Evolutionary conservation across 2,888 invertebrate genomes (phyloP).

Genomic region (Eilema griseolum): DNA sequence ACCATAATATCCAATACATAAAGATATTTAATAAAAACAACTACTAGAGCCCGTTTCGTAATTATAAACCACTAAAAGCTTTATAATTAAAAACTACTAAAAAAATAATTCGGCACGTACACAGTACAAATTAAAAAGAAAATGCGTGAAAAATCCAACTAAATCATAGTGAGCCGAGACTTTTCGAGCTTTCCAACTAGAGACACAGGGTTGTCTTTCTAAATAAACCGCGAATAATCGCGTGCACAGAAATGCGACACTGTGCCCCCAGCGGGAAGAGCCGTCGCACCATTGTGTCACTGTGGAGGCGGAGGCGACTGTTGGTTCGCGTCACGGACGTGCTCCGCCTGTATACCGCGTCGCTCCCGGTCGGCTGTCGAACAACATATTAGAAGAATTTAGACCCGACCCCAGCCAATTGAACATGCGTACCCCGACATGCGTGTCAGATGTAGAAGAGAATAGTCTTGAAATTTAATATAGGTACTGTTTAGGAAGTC

Average conservation of each 20-base stretch:
- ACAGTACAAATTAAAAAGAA: conserved; percentile 9
- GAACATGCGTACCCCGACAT: conserved; percentile 44
- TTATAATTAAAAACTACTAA: not conserved
- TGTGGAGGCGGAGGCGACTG: conserved; percentile 68
- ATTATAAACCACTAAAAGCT: conserved; percentile 11
- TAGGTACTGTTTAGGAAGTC: not conserved
- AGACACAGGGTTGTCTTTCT: conserved; percentile 50
- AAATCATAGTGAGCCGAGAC: conserved; percentile 20
- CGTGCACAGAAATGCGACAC: conserved; percentile 33
- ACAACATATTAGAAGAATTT: conserved; percentile 54
- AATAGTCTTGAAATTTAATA: not conserved
- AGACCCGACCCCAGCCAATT: conserved; percentile 63
- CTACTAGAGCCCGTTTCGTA: not conserved
- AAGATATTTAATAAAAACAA: not conserved
- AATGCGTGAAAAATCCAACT: conserved; percentile 10
- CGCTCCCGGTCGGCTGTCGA: conserved; percentile 54
- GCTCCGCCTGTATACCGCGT: conserved; percentile 47
- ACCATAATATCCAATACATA: not conserved
- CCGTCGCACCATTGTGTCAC: conserved; percentile 66
- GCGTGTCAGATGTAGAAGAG: conserved; percentile 10
- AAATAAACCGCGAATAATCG: conserved; percentile 13
- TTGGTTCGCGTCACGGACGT: conserved; percentile 49
- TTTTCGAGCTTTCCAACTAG: conserved; percentile 47
- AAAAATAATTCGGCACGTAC: conserved; percentile 14
- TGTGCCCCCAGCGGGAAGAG: conserved; percentile 41